Conservation (phyloP, 2,113 vertebrate species). For the Pleuronectes platessa region DNA sequence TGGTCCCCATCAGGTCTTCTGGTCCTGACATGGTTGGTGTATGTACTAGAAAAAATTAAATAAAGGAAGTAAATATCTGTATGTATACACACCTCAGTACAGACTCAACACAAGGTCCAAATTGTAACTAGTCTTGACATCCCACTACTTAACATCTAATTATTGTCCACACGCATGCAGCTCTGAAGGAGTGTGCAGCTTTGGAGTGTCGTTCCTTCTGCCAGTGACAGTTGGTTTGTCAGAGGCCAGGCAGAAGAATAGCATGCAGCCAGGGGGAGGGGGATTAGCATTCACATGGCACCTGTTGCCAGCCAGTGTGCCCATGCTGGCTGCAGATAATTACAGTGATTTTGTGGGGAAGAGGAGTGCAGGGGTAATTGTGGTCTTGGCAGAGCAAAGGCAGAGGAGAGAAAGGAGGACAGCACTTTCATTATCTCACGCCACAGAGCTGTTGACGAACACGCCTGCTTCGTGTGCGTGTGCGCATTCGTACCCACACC, state of each 20-base stretch:
- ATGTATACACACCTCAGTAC: not conserved
- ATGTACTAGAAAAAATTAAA: not conserved
- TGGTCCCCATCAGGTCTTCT: not conserved
- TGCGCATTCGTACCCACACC: slow-evolving; percentile 1
- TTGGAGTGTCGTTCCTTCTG: slow-evolving; percentile 70
- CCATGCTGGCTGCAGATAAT: slow-evolving; percentile 82
- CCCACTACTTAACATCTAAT: slow-evolving; percentile 68
- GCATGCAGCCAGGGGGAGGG: slow-evolving; percentile 68
- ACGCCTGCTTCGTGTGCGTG: not conserved
- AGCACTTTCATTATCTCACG: slow-evolving; percentile 66
- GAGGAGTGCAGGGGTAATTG: slow-evolving; percentile 82
- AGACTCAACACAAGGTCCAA: slow-evolving; percentile 45
- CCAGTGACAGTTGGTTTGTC: slow-evolving; percentile 72
- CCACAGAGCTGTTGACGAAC: slow-evolving; percentile 56
- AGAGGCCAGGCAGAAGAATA: slow-evolving; percentile 69
- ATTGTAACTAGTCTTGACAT: slow-evolving; percentile 70
- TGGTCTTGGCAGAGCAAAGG: slow-evolving; percentile 75
- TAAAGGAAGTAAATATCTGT: slow-evolving; percentile 4
- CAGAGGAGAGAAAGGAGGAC: slow-evolving; percentile 66
- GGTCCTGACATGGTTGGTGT: not conserved
- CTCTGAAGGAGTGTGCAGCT: slow-evolving; percentile 61
- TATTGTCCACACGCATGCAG: slow-evolving; percentile 65
- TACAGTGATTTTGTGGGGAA: slow-evolving; percentile 82
- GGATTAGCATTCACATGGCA: slow-evolving; percentile 82
- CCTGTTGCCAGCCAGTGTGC: slow-evolving; percentile 83